These are phyloP conservation scores for Agrochola litura DNA, from an alignment of 2,888 invertebrate species.

Conservation along the genomic window DNA sequence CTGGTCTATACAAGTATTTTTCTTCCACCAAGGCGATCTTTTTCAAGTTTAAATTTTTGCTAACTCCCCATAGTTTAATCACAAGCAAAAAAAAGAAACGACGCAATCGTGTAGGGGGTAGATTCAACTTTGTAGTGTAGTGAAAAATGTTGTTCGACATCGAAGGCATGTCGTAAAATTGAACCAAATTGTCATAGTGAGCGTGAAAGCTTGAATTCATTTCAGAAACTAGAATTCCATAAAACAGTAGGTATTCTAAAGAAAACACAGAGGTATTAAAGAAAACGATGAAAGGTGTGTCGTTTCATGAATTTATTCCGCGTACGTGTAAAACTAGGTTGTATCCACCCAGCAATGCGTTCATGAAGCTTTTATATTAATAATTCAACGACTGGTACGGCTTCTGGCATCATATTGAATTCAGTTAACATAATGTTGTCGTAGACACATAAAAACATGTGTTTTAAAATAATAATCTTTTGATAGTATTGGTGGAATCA, in stretches of 20 bases:
- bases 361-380: constrained; percentile 54
- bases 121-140: background rate
- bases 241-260: background rate
- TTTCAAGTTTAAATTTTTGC: no score
- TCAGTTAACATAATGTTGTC: constrained; percentile 42
- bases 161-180: background rate
- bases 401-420: constrained; percentile 44
- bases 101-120: background rate
- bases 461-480: background rate
- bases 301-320: constrained; percentile 34
- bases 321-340: constrained; percentile 39
- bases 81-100: no score
- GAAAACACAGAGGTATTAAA: constrained; percentile 2
- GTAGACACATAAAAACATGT: constrained; percentile 17
- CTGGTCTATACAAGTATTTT: no score
- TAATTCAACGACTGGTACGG: constrained; percentile 50
- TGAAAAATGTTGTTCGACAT: background rate
- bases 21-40: no score
- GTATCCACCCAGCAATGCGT: constrained; percentile 45
- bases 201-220: background rate
- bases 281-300: constrained; percentile 13
- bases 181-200: background rate
- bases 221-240: background rate
- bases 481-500: background rate
- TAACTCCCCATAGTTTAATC: no score